These are phyloP conservation scores for Microplitis mediator DNA, from an alignment of 1,140 invertebrate genomes.

Conservation along the genomic window DNA sequence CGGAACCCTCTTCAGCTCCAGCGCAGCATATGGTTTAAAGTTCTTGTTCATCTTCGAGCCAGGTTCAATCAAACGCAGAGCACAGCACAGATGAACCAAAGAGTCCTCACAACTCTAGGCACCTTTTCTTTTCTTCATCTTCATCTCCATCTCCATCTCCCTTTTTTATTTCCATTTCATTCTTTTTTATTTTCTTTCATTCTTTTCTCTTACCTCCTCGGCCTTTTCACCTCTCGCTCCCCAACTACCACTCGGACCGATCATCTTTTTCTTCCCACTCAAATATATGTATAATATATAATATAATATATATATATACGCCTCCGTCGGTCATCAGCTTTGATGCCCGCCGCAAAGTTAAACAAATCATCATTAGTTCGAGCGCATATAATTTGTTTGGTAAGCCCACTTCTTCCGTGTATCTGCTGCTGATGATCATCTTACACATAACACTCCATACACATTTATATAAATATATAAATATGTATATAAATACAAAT, in stretches of 20 bases:
- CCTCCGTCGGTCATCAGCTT: slow-evolving; percentile 28
- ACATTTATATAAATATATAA: not conserved
- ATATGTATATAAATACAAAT: not conserved
- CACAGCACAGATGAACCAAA: not conserved
- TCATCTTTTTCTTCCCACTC: slow-evolving; percentile 21
- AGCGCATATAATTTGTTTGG: slow-evolving; percentile 40
- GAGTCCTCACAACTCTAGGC: not conserved
- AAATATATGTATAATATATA: slow-evolving; percentile 7
- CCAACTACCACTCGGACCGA: too few relatives aligned
- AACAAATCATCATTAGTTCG: slow-evolving; percentile 43
- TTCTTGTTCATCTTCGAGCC: not conserved
- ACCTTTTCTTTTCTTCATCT: slow-evolving; percentile 1
- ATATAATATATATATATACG: slow-evolving; percentile 29
- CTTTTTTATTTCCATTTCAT: slow-evolving; percentile 13
- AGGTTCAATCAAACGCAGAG: slow-evolving; percentile 28
- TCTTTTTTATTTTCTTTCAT: slow-evolving; percentile 3
- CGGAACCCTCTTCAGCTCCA: slow-evolving; percentile 36
- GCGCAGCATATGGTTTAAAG: not conserved
- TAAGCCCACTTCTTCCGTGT: slow-evolving; percentile 29
- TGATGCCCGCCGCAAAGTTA: slow-evolving; percentile 37
- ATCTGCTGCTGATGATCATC: slow-evolving; percentile 6
- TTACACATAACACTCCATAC: not conserved
- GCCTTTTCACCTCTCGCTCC: not conserved
- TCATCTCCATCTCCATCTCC: not conserved
- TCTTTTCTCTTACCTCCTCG: not conserved